Percentiles rank a stretch among this genome's conserved stretches.
Conservation (phyloP, 2,113 vertebrate genomes). For the Typhlomys cinereus region DNA sequence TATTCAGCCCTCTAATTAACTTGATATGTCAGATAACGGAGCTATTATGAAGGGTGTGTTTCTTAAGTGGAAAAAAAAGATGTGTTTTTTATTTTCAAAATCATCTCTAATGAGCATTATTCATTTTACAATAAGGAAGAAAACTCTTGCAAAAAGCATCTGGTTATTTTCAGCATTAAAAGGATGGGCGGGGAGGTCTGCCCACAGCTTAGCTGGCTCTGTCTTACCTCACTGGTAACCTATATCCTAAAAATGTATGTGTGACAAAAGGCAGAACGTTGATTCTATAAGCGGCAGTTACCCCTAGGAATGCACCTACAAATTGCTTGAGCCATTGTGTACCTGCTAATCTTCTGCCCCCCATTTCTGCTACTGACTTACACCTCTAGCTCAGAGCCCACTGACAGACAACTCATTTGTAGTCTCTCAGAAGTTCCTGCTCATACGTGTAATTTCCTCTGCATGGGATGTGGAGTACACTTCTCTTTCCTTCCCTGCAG, state of each 20-base stretch:
- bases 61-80: neutral
- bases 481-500: neutral
- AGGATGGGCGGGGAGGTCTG: neutral
- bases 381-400: neutral
- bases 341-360: neutral
- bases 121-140: conserved; percentile 15
- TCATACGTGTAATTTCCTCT: neutral
- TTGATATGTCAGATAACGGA: neutral
- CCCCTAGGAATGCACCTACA: neutral
- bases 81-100: conserved; percentile 25
- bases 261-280: fast-evolving
- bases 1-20: neutral
- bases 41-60: neutral
- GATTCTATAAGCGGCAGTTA: fast-evolving
- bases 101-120: neutral
- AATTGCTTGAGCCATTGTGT: fast-evolving
- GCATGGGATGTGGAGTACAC: fast-evolving
- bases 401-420: neutral
- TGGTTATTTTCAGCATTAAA: neutral
- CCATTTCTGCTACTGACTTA: neutral
- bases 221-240: neutral
- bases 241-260: fast-evolving
- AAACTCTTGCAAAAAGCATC: neutral
- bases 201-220: fast-evolving
- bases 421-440: fast-evolving